Conservation (phyloP, 2,797 vertebrate genomes). For the Monodelphis domestica region DNA sequence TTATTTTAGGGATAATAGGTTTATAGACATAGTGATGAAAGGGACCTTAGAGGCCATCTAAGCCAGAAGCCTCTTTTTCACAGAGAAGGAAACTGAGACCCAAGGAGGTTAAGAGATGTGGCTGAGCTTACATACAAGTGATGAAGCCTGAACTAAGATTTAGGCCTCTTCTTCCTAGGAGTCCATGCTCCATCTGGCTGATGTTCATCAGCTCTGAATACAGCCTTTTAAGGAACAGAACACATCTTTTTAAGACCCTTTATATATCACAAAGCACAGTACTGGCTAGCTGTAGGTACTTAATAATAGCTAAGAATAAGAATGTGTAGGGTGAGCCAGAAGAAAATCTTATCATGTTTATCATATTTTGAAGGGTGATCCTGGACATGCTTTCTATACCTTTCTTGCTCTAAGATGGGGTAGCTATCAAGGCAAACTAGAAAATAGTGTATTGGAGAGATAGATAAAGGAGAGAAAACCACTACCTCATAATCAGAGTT, state of each 20-base stretch:
- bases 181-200: neutral
- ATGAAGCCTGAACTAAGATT: neutral
- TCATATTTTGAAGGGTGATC: slow-evolving; percentile 56
- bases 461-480: slow-evolving; percentile 13
- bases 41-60: neutral
- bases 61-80: neutral
- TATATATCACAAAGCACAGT: too few relatives aligned
- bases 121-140: neutral
- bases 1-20: neutral
- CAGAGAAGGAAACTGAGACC: neutral
- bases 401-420: slow-evolving; percentile 51
- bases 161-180: neutral
- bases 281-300: neutral
- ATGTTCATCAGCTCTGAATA: neutral
- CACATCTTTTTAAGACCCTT: neutral
- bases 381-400: slow-evolving; percentile 32
- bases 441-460: slow-evolving; percentile 33
- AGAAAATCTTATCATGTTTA: slow-evolving; percentile 53
- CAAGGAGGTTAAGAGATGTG: neutral
- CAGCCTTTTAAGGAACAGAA: neutral
- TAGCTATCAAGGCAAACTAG: slow-evolving; percentile 42
- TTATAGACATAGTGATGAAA: neutral
- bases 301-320: neutral
- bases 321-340: slow-evolving; percentile 8
- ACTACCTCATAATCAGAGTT: slow-evolving; percentile 53